Evolutionary conservation across 2,113 vertebrate genomes (phyloP).

Genomic region (Haliaeetus leucogaster): DNA sequence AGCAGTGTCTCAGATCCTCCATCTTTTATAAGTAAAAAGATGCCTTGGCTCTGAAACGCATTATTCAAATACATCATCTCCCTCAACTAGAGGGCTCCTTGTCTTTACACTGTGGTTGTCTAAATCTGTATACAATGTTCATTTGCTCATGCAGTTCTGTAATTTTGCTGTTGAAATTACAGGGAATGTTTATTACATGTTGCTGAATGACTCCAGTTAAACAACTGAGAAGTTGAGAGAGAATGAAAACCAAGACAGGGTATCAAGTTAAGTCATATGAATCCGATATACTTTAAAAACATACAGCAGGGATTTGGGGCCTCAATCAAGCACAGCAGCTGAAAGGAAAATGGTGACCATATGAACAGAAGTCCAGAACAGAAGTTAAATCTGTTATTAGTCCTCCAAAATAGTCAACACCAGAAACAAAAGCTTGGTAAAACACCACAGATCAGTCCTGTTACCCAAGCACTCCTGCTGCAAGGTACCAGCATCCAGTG

Average conservation of each 20-base stretch:
- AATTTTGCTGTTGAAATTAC: constrained; percentile 35
- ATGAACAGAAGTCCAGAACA: constrained; percentile 25
- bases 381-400: constrained; percentile 13
- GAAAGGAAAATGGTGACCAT: constrained; percentile 40
- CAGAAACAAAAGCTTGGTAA: background rate
- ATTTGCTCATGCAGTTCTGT: background rate
- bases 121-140: background rate
- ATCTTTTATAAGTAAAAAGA: background rate
- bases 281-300: constrained; percentile 48
- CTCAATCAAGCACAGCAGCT: constrained; percentile 19
- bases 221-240: constrained; percentile 6
- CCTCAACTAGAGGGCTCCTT: background rate
- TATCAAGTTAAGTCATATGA: constrained; percentile 52
- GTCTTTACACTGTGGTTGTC: background rate
- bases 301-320: constrained; percentile 43
- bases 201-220: constrained; percentile 25
- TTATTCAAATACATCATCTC: background rate
- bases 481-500: background rate
- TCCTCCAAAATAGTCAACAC: background rate
- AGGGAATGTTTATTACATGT: constrained; percentile 22
- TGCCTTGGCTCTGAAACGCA: background rate
- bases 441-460: background rate
- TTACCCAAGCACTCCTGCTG: background rate
- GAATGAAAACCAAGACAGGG: constrained; percentile 43
- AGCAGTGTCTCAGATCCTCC: background rate